phyloP scores from a whole-genome alignment of 2,113 vertebrate species.

The Dolichotis patagonum region DNA sequence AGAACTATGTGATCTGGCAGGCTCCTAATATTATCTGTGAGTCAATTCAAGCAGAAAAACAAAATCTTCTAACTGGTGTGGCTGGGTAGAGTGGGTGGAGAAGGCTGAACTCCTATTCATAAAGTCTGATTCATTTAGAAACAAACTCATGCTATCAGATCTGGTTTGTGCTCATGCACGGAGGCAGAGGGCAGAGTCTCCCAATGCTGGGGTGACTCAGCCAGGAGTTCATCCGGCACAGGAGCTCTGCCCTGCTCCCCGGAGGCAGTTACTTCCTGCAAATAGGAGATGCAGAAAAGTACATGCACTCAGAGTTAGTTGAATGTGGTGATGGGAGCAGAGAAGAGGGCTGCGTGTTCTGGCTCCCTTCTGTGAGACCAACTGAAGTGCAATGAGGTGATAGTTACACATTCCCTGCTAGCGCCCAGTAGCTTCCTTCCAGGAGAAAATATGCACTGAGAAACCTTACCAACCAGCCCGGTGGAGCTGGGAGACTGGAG shows the following conservation, averaged over 20 bases:
- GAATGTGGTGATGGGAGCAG: constrained; percentile 56
- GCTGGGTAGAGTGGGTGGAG: not conserved
- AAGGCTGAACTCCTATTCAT: constrained; percentile 45
- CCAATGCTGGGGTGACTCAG: constrained; percentile 20
- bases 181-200: constrained; percentile 7
- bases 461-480: not conserved
- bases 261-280: constrained; percentile 55
- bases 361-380: not conserved
- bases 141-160: constrained; percentile 30
- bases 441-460: not conserved
- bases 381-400: not conserved
- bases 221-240: constrained; percentile 45
- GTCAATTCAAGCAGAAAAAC: constrained; percentile 53
- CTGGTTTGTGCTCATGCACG: constrained; percentile 44
- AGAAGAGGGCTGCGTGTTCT: not conserved
- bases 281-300: constrained; percentile 8
- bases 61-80: not conserved
- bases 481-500: not conserved
- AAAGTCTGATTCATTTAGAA: constrained; percentile 67
- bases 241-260: constrained; percentile 23
- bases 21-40: not conserved
- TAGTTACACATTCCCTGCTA: not conserved
- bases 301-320: constrained; percentile 33
- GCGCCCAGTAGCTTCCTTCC: not conserved
- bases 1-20: not conserved